phyloP scores from a whole-genome alignment of 1,140 invertebrate species.

The Amphibalanus amphitrite region DNA sequence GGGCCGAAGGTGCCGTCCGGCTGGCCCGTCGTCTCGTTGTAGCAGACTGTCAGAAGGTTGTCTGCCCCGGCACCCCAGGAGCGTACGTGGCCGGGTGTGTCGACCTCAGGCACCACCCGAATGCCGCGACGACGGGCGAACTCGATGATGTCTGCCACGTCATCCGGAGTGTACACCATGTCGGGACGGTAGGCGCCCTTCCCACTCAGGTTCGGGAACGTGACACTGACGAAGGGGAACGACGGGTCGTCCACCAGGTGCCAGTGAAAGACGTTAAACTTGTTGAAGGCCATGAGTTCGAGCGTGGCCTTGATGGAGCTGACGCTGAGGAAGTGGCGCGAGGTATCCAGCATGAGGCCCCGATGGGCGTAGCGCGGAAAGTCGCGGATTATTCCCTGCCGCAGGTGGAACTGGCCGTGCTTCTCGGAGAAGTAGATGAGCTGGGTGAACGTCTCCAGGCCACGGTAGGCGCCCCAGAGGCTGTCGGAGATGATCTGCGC shows the following conservation, averaged over 20 bases:
- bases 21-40: slow-evolving; percentile 26
- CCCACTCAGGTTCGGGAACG: slow-evolving; percentile 50
- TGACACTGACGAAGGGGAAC: slow-evolving; percentile 64
- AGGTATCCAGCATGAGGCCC: slow-evolving; percentile 63
- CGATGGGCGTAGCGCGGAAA: slow-evolving; percentile 37
- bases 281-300: slow-evolving; percentile 71
- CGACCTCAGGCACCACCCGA: slow-evolving; percentile 75
- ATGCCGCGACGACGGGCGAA: slow-evolving; percentile 67
- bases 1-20: slow-evolving; percentile 48
- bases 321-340: slow-evolving; percentile 57
- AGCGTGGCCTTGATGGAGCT: slow-evolving; percentile 43
- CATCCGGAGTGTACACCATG: slow-evolving; percentile 47
- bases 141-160: slow-evolving; percentile 49
- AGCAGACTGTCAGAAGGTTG: slow-evolving; percentile 56
- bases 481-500: slow-evolving; percentile 15
- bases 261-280: slow-evolving; percentile 88
- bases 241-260: slow-evolving; percentile 82
- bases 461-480: slow-evolving; percentile 27
- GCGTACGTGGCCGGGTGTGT: slow-evolving; percentile 74
- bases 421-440: slow-evolving; percentile 11
- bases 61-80: slow-evolving; percentile 61
- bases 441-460: slow-evolving; percentile 29
- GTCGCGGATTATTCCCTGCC: slow-evolving; percentile 35
- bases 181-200: slow-evolving; percentile 48
- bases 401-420: not conserved